Evolutionary conservation across 30 jellyfish, hydroid and myxozoan species (phyloP).

Genomic region (Rhopilema esculentum): DNA sequence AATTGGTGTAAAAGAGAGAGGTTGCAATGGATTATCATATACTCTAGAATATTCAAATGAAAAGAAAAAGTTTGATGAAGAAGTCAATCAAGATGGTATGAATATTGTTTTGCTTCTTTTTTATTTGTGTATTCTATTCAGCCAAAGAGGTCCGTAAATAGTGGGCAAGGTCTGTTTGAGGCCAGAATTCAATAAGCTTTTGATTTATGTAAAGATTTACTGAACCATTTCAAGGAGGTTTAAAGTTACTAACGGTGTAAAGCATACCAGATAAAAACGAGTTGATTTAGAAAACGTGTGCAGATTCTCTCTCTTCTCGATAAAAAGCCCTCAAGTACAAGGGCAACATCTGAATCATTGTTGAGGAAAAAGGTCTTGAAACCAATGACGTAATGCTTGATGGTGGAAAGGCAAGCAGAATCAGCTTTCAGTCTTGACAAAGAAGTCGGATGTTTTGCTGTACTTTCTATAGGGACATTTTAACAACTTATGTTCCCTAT

Average conservation of each 20-base stretch:
- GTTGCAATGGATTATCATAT: constrained; percentile 98
- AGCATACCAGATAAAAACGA: no score
- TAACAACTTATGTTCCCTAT: not conserved
- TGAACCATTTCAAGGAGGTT: no score
- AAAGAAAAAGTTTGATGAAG: constrained; percentile 90
- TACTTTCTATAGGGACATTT: not conserved
- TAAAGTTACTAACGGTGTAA: no score
- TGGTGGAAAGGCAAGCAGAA: no score
- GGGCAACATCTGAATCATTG: no score
- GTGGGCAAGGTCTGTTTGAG: no score
- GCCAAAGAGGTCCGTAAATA: no score
- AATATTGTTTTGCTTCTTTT: not conserved
- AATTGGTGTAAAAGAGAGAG: constrained; percentile 93
- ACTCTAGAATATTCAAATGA: constrained; percentile 83
- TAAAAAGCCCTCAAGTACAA: no score
- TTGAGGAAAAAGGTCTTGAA: not conserved
- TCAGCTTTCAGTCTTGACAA: not conserved
- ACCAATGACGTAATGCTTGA: not conserved
- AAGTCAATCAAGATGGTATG: constrained; percentile 96
- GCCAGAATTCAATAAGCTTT: no score
- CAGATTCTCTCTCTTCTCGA: no score
- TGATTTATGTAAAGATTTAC: no score
- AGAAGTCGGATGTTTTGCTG: not conserved
- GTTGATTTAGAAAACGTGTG: no score
- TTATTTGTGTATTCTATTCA: constrained; percentile 39